Evolutionary conservation across 2,888 invertebrate genomes (phyloP), one percentile per base, ranked within the genome.

Genomic region (Piscicola geometra): DNA sequence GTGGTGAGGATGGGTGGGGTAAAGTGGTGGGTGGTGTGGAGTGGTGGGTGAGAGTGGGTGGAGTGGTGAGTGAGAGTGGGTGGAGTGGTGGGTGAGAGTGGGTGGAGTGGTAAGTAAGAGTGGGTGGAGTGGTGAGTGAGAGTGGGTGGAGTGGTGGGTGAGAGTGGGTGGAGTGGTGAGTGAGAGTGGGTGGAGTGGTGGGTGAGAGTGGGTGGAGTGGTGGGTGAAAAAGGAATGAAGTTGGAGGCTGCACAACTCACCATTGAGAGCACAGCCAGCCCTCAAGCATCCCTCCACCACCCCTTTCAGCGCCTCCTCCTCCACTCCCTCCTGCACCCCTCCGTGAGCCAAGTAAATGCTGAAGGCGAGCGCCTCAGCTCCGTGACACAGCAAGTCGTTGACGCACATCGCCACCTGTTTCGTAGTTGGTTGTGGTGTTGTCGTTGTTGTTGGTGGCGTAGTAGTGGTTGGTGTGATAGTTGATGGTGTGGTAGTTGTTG

Each of bases 351-450:
- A 88, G 0, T 89, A 78, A n/a, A 93, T 90, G 81, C 93, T 89
- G 87, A 99, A 98, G 81, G 93, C 96, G 80, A 99, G 88, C 0
- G 98, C 96, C 82, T 94, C 93, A 0, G 96, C 98, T 67, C 96
- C 97, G 78, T 94, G 92, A 80, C 94, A 94, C 71, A 99, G 87
- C 73, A 98, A 90, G 85, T 98, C 96, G 87, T 99, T 99, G 68
- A 93, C 96, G 83, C 96, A 96, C 94, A 97, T 96, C 2, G 97
- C 98, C 1, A 99, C 60, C 60, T 56, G 60, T 25, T 9, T 25
- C 3, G 3, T 5, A 3, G 21, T 18, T 9, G 9, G 60, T 25
- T 9, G 9, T 9, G 9, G 60, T 56, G 25, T 25, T 5, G 3
- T 3, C 15, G 41, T n/a, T n/a, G n/a, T n/a, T n/a, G n/a, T 41